These are phyloP conservation scores for Cydia amplana DNA, from an alignment of 1,140 invertebrate species.

Conservation along the genomic window DNA sequence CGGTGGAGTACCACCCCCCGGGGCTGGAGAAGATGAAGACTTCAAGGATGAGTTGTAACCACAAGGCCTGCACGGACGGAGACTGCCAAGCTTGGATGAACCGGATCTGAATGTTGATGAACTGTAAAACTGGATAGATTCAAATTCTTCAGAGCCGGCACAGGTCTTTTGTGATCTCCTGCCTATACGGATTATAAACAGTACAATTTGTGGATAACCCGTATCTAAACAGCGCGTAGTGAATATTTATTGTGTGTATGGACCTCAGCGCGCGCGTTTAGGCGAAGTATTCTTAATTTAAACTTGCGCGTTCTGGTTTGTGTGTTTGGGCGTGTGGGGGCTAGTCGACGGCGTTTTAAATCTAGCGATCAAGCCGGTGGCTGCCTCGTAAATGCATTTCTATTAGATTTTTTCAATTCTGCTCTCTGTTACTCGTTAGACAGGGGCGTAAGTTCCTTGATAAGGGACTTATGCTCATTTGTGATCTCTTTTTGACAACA, in stretches of 20 bases:
- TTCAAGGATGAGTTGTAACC: slow-evolving; percentile 93
- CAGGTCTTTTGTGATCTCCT: slow-evolving; percentile 26
- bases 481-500: slow-evolving; percentile 61
- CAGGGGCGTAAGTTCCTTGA: background rate
- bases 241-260: slow-evolving; percentile 29
- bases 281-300: background rate
- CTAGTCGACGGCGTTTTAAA: background rate
- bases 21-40: slow-evolving; percentile 86
- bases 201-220: slow-evolving; percentile 7
- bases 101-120: slow-evolving; percentile 11
- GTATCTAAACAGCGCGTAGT: slow-evolving; percentile 24
- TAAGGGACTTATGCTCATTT: slow-evolving; percentile 49
- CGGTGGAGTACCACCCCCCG: slow-evolving; percentile 87
- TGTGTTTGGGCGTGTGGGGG: background rate
- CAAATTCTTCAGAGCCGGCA: slow-evolving; percentile 9
- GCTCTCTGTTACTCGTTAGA: slow-evolving; percentile 10
- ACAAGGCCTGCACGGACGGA: slow-evolving; percentile 52
- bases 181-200: slow-evolving; percentile 21
- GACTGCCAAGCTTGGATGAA: slow-evolving; percentile 20
- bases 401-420: slow-evolving; percentile 22
- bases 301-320: background rate
- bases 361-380: slow-evolving; percentile 25
- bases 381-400: slow-evolving; percentile 7
- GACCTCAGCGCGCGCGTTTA: background rate
- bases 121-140: background rate